Conservation (phyloP, 2,888 invertebrate species). For the Branchellion lobata region DNA sequence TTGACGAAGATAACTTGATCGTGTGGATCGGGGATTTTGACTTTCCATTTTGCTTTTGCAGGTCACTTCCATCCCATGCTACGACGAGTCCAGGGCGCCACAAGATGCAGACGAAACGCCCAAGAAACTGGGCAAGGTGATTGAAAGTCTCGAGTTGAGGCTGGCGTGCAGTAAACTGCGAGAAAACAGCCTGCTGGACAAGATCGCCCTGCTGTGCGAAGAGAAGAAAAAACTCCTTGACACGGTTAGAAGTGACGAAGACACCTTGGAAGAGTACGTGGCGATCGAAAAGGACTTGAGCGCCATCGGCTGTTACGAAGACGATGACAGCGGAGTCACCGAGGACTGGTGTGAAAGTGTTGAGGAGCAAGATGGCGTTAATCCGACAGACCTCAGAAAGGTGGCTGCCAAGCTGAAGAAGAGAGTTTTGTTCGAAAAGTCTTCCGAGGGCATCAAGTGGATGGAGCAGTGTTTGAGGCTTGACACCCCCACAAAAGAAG, state of each 20-base stretch:
- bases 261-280: not conserved
- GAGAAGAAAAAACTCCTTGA: slow-evolving; percentile 24
- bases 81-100: too few species aligned
- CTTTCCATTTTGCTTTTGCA: too few species aligned
- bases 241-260: not conserved
- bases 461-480: not conserved
- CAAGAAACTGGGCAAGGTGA: too few species aligned
- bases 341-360: not conserved
- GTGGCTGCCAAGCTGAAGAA: slow-evolving; percentile 4
- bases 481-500: not conserved
- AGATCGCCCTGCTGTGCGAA: slow-evolving; percentile 36
- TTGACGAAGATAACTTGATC: too few species aligned
- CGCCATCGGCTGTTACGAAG: not conserved
- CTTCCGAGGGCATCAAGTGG: not conserved
- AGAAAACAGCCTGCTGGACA: slow-evolving; percentile 23
- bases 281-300: not conserved
- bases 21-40: too few species aligned
- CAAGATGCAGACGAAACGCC: too few species aligned
- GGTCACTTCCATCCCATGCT: too few species aligned
- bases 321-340: not conserved
- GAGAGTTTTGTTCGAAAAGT: not conserved
- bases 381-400: not conserved
- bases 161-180: slow-evolving; percentile 28
- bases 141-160: slow-evolving; percentile 24
- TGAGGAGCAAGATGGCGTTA: not conserved